phyloP scores from a whole-genome alignment of 2,797 vertebrate species.

The Gobionotothen gibberifrons region DNA sequence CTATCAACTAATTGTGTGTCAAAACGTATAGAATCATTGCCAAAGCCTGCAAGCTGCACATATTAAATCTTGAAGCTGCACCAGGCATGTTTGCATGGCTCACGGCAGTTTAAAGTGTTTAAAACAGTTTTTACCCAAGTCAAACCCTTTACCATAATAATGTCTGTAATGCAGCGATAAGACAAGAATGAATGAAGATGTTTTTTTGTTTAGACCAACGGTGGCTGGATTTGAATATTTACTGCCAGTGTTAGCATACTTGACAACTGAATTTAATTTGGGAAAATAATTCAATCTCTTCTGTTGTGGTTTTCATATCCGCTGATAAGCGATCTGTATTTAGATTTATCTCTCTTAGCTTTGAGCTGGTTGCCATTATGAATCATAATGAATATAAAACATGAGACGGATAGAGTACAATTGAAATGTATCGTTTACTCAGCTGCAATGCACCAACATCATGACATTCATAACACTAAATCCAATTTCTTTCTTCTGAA shows the following conservation, averaged over 20 bases:
- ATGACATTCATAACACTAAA: conserved; percentile 3
- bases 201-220: conserved; percentile 17
- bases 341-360: conserved; percentile 35
- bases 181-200: conserved; percentile 2
- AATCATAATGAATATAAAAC: conserved; percentile 21
- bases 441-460: background rate
- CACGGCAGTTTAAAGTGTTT: background rate
- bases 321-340: conserved; percentile 59
- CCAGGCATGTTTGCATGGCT: conserved; percentile 19
- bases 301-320: conserved; percentile 61
- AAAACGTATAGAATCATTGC: conserved; percentile 43
- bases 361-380: conserved; percentile 15
- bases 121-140: conserved; percentile 8
- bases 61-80: conserved; percentile 24
- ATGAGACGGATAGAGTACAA: conserved; percentile 1
- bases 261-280: conserved; percentile 68
- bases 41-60: conserved; percentile 21
- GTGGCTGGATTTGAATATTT: conserved; percentile 42
- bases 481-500: background rate
- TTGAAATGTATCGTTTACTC: conserved; percentile 5
- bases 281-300: conserved; percentile 52
- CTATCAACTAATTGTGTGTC: conserved; percentile 66
- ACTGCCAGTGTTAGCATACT: conserved; percentile 29
- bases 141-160: conserved; percentile 14
- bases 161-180: conserved; percentile 23